Conservation (phyloP, 64 coral and sea anemone genomes). For the Porites australiensis region DNA sequence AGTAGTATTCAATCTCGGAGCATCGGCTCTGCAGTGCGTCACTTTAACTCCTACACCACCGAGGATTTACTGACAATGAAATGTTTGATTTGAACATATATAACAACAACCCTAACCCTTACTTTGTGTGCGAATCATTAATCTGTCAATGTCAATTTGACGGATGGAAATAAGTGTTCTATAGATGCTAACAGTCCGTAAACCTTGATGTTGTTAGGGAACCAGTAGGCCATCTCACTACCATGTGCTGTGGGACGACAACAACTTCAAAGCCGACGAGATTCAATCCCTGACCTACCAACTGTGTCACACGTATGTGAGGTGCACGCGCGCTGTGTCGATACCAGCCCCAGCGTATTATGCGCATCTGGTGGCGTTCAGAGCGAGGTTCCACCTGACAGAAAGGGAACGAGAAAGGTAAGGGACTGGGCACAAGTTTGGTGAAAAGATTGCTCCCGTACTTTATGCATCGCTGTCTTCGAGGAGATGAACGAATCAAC, state of each 20-base stretch:
- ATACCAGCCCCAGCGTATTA: conserved; percentile 90
- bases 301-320: conserved; percentile 89
- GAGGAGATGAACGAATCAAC: no score
- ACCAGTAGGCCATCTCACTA: conserved; percentile 90
- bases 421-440: background rate
- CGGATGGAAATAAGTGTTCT: no score
- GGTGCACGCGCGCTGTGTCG: conserved; percentile 84
- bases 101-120: no score
- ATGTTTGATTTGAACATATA: no score
- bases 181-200: background rate
- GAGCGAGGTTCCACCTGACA: conserved; percentile 70
- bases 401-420: conserved; percentile 67
- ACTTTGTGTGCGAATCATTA: no score
- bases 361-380: conserved; percentile 86
- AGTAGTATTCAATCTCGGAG: no score
- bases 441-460: background rate
- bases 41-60: no score
- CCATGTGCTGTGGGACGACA: conserved; percentile 92
- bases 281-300: conserved; percentile 87
- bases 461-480: background rate
- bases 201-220: conserved; percentile 29
- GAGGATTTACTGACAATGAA: no score
- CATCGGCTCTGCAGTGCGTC: no score
- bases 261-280: conserved; percentile 83
- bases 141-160: no score